phyloP scores from a whole-genome alignment of 2,888 invertebrate species.

The Acleris emargana region DNA sequence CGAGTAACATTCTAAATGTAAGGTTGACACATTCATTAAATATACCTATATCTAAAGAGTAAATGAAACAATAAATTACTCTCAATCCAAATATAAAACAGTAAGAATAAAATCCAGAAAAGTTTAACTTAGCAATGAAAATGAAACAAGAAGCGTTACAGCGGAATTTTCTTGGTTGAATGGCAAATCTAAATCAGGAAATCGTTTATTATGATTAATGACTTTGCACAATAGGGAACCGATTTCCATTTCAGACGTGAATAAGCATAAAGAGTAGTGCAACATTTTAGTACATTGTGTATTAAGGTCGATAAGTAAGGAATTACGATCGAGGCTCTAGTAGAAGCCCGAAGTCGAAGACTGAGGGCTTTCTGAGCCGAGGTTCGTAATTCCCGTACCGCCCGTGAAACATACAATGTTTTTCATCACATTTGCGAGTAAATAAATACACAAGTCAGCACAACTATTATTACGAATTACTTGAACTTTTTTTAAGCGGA shows the following conservation, averaged over 20 bases:
- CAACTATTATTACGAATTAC: too few species aligned
- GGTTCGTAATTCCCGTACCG: too few species aligned
- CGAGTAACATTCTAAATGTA: neutral
- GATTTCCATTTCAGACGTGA: slow-evolving; percentile 19
- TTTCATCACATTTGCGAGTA: too few species aligned
- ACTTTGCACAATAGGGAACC: slow-evolving; percentile 14
- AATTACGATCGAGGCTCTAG: too few species aligned
- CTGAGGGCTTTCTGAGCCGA: too few species aligned
- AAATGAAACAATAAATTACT: neutral
- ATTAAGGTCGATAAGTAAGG: too few species aligned
- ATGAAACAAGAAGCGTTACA: neutral
- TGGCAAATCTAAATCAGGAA: slow-evolving; percentile 22
- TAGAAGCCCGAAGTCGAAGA: too few species aligned
- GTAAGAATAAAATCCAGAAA: too few species aligned
- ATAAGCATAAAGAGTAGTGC: slow-evolving; percentile 3
- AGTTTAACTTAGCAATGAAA: neutral
- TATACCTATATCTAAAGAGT: neutral
- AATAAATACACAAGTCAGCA: too few species aligned
- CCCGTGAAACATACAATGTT: too few species aligned
- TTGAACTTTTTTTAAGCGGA: too few species aligned
- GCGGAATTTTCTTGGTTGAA: neutral
- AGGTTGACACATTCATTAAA: neutral
- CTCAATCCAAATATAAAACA: too few species aligned
- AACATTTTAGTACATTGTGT: neutral
- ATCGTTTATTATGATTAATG: slow-evolving; percentile 22